These are phyloP conservation scores for Liolophura sinensis DNA, from an alignment of 1,140 invertebrate genomes.

Conservation along the genomic window DNA sequence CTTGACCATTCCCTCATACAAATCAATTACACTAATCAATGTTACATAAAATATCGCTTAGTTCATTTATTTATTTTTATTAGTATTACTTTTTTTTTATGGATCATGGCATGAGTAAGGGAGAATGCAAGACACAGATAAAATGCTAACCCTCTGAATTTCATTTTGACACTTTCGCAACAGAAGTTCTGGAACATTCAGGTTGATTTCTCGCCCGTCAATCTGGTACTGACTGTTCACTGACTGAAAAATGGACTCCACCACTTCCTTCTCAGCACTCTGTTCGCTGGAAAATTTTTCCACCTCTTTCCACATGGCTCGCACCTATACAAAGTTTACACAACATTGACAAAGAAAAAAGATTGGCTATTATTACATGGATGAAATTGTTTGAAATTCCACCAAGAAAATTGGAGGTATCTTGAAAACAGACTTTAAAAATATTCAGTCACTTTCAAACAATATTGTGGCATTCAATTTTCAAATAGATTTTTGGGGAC, in stretches of 20 bases:
- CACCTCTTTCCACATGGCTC: conserved; percentile 42
- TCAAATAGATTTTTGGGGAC: background rate
- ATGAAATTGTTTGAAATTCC: too few species aligned
- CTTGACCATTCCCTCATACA: too few species aligned
- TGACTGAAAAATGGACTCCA: conserved; percentile 41
- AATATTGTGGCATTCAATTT: background rate
- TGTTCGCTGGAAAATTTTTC: conserved; percentile 29
- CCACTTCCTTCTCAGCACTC: conserved; percentile 33
- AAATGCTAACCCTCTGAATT: conserved; percentile 37
- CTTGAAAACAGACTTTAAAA: too few species aligned
- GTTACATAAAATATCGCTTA: too few species aligned
- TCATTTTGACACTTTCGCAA: conserved; percentile 47
- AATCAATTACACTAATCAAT: too few species aligned
- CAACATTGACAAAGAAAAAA: too few species aligned
- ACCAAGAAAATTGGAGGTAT: background rate
- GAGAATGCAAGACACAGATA: too few species aligned
- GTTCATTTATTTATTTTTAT: too few species aligned
- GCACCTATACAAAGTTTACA: conserved; percentile 24
- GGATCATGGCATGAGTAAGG: too few species aligned
- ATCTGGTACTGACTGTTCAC: conserved; percentile 32
- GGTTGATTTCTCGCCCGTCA: conserved; percentile 36
- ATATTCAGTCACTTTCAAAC: background rate
- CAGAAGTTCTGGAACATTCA: conserved; percentile 46
- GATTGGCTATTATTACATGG: too few species aligned
- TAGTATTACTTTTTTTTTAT: too few species aligned